These are phyloP conservation scores for Maniola jurtina DNA, from an alignment of 1,140 invertebrate species.

Conservation along the genomic window DNA sequence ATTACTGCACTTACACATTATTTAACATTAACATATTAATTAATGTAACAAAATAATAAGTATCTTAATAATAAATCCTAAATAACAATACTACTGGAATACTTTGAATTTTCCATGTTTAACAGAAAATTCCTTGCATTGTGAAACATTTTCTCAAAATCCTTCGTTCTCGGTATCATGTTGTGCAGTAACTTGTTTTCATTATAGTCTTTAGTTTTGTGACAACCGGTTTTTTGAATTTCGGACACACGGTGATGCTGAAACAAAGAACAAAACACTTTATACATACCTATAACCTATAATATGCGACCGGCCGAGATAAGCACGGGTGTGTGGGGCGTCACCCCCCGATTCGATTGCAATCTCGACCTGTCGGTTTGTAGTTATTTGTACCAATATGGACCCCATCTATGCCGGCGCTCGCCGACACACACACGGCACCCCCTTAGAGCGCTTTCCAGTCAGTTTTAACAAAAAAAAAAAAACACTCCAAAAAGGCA, in stretches of 20 bases:
- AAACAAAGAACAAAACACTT: slow-evolving; percentile 44
- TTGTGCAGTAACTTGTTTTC: slow-evolving; percentile 74
- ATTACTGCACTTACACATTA: slow-evolving; percentile 9
- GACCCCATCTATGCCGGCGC: no score
- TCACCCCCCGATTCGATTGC: no score
- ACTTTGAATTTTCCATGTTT: slow-evolving; percentile 47
- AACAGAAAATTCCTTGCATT: slow-evolving; percentile 26
- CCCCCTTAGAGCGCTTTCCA: no score
- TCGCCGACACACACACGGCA: no score
- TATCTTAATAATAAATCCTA: slow-evolving; percentile 18
- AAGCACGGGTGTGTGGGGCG: no score
- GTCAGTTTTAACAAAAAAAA: no score
- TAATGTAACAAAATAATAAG: not conserved
- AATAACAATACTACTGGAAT: slow-evolving; percentile 60
- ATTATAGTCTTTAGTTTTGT: slow-evolving; percentile 78
- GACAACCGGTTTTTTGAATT: slow-evolving; percentile 78
- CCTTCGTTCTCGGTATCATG: not conserved
- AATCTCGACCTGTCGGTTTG: no score
- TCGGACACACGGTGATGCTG: slow-evolving; percentile 81
- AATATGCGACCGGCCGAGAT: no score
- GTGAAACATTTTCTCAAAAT: slow-evolving; percentile 11
- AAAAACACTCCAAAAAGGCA: no score
- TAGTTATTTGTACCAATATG: no score
- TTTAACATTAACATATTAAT: not conserved
- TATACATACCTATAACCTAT: slow-evolving; percentile 12